Evolutionary conservation across 23 tunicate species (phyloP), one percentile per base, ranked within the genome.

Genomic region (Trididemnum nubilum): DNA sequence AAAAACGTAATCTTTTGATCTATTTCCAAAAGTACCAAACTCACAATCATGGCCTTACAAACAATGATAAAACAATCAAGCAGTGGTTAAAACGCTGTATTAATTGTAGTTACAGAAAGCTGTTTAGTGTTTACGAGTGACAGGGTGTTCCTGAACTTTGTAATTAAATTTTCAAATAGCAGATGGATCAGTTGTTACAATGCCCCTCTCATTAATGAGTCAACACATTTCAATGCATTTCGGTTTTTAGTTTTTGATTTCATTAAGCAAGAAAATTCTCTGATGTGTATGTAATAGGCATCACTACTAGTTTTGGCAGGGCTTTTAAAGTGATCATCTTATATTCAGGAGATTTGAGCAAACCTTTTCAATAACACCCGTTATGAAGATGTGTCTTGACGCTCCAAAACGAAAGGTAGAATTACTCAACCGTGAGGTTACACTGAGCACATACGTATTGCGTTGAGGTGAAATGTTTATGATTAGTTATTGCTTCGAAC

Each of bases 171-270:
- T 81, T 81, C 85, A 81, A 81, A 81, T 64, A 35, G 76, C 2
- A 76, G 85, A 66, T 81, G 59, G 35, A 81, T 81, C 74, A 66
- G 24, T 81, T 33, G 63, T 64, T 81, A 61, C 26, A 81, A 39
- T 66, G 75, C 85, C 76, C 21, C 76, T 64, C 76, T 81, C 66
- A 81, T 81, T 60, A 33, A 81, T 36, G 61, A 65, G 85, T 66
- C 76, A 27, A 81, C 85, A 81, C 76, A 65, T 81, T 66, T 81
- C 76, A 81, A 60, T 35, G 85, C 60, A 38, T 81, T 81, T 81
- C 76, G 36, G 15, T 65, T 81, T 81, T 81, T 81, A 81, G 85
- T 81, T 81, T 69, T 79, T 44, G 60, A 33, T 58, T 57, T 34
- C 34, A 81, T 28, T 73, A 38, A n/a, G 58, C 78, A 73, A 7